Evolutionary conservation across 2,888 invertebrate species (phyloP).

Genomic region (Limenitis camilla): DNA sequence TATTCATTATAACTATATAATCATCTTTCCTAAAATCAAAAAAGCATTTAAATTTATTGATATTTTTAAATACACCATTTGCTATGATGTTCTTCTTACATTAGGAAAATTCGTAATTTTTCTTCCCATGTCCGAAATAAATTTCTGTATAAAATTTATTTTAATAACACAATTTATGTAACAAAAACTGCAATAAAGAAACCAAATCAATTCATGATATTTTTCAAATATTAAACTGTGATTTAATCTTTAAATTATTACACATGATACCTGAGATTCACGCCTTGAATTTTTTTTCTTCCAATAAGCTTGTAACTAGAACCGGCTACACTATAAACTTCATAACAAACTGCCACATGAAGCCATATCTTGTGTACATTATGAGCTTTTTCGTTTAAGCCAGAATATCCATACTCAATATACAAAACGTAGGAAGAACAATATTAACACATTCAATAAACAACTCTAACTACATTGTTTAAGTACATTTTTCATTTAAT

Average conservation of each 20-base stretch:
- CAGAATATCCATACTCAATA: constrained; percentile 32
- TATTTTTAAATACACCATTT: too few species aligned
- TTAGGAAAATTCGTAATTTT: too few species aligned
- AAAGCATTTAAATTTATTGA: too few species aligned
- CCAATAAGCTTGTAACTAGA: constrained; percentile 61
- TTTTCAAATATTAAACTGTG: constrained; percentile 24
- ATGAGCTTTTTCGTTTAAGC: constrained; percentile 71
- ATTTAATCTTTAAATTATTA: constrained; percentile 61
- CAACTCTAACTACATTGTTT: constrained; percentile 21
- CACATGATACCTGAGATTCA: constrained; percentile 45
- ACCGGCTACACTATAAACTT: constrained; percentile 68
- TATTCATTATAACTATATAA: too few species aligned
- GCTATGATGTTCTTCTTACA: too few species aligned
- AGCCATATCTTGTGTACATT: constrained; percentile 71
- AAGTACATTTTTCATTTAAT: constrained; percentile 30
- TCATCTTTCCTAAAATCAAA: too few species aligned
- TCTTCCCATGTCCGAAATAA: too few species aligned
- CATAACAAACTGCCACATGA: constrained; percentile 71
- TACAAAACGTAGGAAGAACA: constrained; percentile 32
- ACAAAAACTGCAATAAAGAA: too few species aligned
- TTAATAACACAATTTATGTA: too few species aligned
- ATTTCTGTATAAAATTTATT: too few species aligned
- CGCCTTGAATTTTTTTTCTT: constrained; percentile 45
- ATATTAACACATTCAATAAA: constrained; percentile 25
- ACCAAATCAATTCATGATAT: too few species aligned